phyloP scores from a whole-genome alignment of 1,140 invertebrate genomes.

The Araneus ventricosus region DNA sequence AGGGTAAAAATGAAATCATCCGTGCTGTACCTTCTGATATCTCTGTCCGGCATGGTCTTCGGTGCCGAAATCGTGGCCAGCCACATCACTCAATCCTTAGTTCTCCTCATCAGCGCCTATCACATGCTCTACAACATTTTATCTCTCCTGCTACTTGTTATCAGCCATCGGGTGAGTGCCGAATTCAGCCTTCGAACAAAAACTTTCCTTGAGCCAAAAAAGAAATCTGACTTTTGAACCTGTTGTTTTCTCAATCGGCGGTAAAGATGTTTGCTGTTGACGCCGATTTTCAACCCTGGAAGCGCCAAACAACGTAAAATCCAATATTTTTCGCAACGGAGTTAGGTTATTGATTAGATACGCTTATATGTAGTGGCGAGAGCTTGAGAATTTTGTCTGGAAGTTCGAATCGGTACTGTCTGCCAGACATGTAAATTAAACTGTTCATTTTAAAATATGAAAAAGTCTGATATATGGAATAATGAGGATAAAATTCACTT shows the following conservation, averaged over 20 bases:
- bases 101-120: slow-evolving; percentile 90
- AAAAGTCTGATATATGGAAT: no score
- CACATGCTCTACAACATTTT: slow-evolving; percentile 94
- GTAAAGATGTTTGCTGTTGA: background rate
- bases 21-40: slow-evolving; percentile 81
- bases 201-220: background rate
- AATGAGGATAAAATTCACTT: no score
- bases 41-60: slow-evolving; percentile 87
- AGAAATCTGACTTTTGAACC: background rate
- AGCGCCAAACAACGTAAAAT: background rate
- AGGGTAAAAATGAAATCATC: slow-evolving; percentile 42
- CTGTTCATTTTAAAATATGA: no score
- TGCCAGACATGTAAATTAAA: no score
- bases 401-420: no score
- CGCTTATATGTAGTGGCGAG: no score
- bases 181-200: background rate
- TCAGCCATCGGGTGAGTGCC: slow-evolving; percentile 90
- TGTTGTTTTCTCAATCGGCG: background rate
- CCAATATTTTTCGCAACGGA: background rate
- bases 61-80: slow-evolving; percentile 87
- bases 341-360: no score
- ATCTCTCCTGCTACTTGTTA: slow-evolving; percentile 92
- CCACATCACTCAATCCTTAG: slow-evolving; percentile 90
- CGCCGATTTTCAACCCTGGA: background rate
- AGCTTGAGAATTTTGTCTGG: no score